phyloP scores from a whole-genome alignment of 1,140 invertebrate genomes.

The Cardiocondyla obscurior region DNA sequence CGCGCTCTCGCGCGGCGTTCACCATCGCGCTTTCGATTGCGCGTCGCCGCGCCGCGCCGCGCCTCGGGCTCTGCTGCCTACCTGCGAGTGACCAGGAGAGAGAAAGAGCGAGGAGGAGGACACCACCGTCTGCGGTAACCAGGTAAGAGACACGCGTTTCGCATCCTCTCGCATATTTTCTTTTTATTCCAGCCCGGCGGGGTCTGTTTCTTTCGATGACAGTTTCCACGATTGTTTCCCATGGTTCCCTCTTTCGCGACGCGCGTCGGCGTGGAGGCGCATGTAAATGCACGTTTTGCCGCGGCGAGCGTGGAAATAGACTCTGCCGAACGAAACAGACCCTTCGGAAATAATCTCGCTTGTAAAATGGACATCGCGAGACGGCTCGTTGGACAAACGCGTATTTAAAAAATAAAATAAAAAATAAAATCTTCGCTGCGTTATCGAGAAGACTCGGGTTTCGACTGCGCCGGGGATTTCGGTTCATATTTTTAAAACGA shows the following conservation, averaged over 20 bases:
- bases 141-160: slow-evolving; percentile 11
- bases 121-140: neutral
- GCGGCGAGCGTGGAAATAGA: neutral
- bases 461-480: no score
- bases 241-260: neutral
- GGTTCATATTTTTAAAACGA: neutral
- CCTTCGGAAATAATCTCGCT: neutral
- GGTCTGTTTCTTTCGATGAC: neutral
- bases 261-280: no score
- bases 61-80: neutral
- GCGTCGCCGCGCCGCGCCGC: slow-evolving; percentile 38
- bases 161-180: neutral
- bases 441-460: neutral
- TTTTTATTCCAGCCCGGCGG: no score
- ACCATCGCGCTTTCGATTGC: slow-evolving; percentile 65
- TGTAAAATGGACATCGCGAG: no score
- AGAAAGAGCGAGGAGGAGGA: neutral
- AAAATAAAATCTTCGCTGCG: no score
- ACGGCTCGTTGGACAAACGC: no score
- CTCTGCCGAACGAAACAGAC: neutral
- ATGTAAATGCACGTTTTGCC: neutral
- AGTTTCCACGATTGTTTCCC: neutral
- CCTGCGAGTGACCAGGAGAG: slow-evolving; percentile 1
- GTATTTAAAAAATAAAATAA: no score
- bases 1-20: slow-evolving; percentile 61